Percentiles rank a stretch among this genome's conserved stretches.
Evolutionary conservation across 2,113 vertebrate genomes (phyloP).

Genomic region (Monopterus albus): DNA sequence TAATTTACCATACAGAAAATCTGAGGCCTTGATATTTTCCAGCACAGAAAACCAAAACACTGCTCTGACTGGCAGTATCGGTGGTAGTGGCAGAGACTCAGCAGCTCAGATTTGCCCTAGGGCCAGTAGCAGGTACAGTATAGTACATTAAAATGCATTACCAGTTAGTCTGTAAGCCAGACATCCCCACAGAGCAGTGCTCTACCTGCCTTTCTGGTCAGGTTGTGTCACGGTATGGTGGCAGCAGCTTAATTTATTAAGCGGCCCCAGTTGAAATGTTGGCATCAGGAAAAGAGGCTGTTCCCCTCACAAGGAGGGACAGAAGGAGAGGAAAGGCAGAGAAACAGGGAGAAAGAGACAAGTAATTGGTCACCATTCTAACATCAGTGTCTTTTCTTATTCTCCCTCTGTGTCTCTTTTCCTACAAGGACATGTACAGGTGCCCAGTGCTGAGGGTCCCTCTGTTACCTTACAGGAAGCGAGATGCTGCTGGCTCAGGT

Average conservation of each 20-base stretch:
- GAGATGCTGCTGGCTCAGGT: conserved; percentile 11
- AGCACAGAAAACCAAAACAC: neutral
- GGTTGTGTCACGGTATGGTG: neutral
- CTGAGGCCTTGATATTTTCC: too few relatives aligned
- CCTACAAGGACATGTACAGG: conserved; percentile 60
- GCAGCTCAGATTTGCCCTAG: neutral
- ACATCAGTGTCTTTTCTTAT: conserved; percentile 67
- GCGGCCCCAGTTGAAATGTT: conserved; percentile 65
- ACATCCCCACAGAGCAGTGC: neutral
- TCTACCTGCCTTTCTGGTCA: conserved; percentile 5
- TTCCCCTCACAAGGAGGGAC: conserved; percentile 56
- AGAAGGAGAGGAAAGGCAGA: conserved; percentile 29
- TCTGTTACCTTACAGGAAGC: conserved; percentile 26
- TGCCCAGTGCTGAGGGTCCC: conserved; percentile 50
- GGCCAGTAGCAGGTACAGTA: neutral
- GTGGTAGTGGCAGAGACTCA: neutral
- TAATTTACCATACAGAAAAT: too few relatives aligned
- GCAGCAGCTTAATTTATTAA: conserved; percentile 68
- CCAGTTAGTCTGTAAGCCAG: neutral
- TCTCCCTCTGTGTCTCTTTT: conserved; percentile 22
- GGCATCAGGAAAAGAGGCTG: conserved; percentile 54
- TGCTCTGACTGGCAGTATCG: neutral
- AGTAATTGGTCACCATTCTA: conserved; percentile 19
- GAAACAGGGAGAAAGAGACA: neutral
- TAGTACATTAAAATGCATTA: neutral